Conservation (phyloP, 2,113 vertebrate species). For the Cricetomys ansorgei region DNA sequence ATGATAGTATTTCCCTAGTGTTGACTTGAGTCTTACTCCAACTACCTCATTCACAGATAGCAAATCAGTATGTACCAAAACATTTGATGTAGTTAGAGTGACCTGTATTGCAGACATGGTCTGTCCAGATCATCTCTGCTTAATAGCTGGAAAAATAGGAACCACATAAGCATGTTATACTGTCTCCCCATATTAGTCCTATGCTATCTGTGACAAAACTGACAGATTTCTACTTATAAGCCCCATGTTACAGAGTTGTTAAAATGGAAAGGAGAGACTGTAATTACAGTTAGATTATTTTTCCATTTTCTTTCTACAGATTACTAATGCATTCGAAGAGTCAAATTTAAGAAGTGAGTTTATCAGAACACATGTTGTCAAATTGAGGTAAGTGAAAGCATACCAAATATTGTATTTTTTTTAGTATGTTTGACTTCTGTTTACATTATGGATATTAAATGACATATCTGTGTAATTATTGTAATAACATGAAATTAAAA, state of each 20-base stretch:
- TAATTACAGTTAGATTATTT: constrained; percentile 35
- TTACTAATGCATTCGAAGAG: constrained; percentile 62
- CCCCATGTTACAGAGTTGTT: neutral
- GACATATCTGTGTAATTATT: neutral
- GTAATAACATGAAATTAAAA: constrained; percentile 16
- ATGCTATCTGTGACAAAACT: neutral
- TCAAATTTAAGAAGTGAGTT: constrained; percentile 76
- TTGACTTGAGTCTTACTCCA: neutral
- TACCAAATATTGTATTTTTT: neutral
- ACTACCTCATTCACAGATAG: neutral
- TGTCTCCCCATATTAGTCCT: neutral
- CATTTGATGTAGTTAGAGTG: neutral
- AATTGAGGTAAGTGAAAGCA: constrained; percentile 75
- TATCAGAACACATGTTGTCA: constrained; percentile 74
- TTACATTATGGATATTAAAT: neutral
- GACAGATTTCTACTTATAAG: neutral
- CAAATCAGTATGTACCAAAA: constrained; percentile 8
- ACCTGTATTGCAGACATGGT: neutral
- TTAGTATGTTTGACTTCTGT: constrained; percentile 16
- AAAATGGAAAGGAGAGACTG: neutral
- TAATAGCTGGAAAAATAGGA: constrained; percentile 12
- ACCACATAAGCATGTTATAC: neutral
- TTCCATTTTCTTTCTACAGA: constrained; percentile 58
- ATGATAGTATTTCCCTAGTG: neutral
- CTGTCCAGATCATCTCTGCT: neutral